Evolutionary conservation across 2,797 vertebrate species (phyloP).

Genomic region (Pangasius mekongensis): DNA sequence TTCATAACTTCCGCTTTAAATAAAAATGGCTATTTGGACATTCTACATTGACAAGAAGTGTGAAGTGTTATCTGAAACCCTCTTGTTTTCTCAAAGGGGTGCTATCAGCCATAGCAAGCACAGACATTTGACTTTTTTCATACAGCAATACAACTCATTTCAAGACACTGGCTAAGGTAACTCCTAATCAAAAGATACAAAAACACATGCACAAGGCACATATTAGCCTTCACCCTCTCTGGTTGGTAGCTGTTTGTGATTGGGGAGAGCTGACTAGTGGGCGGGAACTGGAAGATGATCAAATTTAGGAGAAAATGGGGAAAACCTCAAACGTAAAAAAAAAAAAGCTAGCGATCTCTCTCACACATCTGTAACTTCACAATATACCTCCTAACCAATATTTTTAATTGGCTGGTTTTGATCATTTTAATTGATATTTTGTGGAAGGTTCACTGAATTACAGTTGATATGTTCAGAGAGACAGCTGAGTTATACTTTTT

Average conservation of each 20-base stretch:
- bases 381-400: neutral
- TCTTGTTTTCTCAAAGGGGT: neutral
- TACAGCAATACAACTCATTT: neutral
- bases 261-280: neutral
- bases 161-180: too few relatives aligned
- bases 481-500: neutral
- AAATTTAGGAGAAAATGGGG: neutral
- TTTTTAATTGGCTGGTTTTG: conserved; percentile 13
- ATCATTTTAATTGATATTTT: conserved; percentile 2
- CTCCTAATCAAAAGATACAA: neutral
- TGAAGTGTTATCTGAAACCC: neutral
- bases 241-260: neutral
- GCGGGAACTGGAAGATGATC: neutral
- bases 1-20: neutral
- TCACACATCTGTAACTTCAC: conserved; percentile 4
- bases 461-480: neutral
- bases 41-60: neutral
- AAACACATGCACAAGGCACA: neutral
- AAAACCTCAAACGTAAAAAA: rapidly evolving
- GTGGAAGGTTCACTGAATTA: conserved; percentile 12
- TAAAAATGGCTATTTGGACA: neutral
- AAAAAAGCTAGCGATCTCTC: neutral
- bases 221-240: neutral
- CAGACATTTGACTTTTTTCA: neutral
- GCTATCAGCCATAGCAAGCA: neutral